phyloP scores from a whole-genome alignment of 2,888 invertebrate species.

The Pyrgus malvae region DNA sequence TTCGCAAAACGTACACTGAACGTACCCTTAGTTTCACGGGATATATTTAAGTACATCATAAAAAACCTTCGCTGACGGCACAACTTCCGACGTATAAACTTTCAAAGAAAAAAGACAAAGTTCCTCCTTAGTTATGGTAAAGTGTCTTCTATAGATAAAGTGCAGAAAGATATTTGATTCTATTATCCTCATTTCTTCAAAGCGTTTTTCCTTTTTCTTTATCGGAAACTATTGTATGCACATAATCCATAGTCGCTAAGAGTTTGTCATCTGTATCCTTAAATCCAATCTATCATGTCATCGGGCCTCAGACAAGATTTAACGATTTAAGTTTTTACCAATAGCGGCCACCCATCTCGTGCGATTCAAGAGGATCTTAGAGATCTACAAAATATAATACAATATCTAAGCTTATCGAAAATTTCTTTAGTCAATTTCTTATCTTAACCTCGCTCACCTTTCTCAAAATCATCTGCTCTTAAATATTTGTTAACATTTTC shows the following conservation, averaged over 20 bases:
- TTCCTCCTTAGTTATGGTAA: constrained; percentile 14
- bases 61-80: constrained; percentile 17
- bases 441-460: neutral
- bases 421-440: neutral
- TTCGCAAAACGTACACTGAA: constrained; percentile 3
- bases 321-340: too few relatives aligned
- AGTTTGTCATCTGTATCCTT: too few relatives aligned
- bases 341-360: too few relatives aligned
- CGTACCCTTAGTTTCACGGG: constrained; percentile 1
- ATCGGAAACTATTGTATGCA: too few relatives aligned
- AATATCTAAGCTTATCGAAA: too few relatives aligned
- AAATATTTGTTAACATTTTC: neutral
- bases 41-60: constrained; percentile 18
- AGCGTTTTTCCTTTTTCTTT: neutral
- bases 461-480: neutral
- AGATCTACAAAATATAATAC: too few relatives aligned
- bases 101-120: constrained; percentile 19
- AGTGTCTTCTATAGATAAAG: neutral
- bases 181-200: neutral
- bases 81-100: constrained; percentile 19
- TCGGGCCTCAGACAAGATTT: too few relatives aligned
- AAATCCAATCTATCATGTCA: too few relatives aligned
- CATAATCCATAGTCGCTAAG: too few relatives aligned
- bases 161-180: neutral
- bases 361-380: too few relatives aligned